Base-by-base conservation (phyloP, 2,888 invertebrate genomes). In the Aphrophora alni region DNA sequence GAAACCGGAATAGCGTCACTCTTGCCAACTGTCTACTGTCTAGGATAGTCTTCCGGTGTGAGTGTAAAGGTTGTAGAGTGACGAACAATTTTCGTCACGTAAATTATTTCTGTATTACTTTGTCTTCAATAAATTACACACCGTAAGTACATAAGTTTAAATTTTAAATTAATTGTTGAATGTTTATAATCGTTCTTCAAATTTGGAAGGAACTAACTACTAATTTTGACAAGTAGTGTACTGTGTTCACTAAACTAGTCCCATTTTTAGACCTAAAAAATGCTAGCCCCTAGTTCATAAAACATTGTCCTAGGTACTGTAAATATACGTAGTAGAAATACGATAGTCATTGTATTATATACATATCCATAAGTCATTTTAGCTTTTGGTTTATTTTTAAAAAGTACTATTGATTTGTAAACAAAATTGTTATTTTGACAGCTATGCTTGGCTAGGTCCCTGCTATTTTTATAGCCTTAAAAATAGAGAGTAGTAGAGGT, bases 11-110 rank as follows among this genome's bases (percentile, higher is more conserved):
- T 24, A 81, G 75, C 81, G 81, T 81, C 78, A 81, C 78, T 70
- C 77, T 78, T 81, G 81, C 81, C 81, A 81, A 81, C 81, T 77
- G 70, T 77, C 28, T 70, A 81, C 81, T 77, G 70, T 77, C 28
- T 70, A 70, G 70, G 33, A 38, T 27, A 74, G 12, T 81, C 81
- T 77, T 74, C 78, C 81, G 77, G 76, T 78, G 68, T 26, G 8
- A 59, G 21, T 27, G 78, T 44, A 28, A 75, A 80, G 74, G 68
- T 79, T 74, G 59, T 28, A 28, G 72, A 38, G 77, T 74, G 75
- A 69, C 76, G 78, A 75, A 78, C 70, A 77, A 74, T 71, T 74
- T 33, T 75, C 77, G 38, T 70, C 74, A 38, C 44, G 44, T 70
- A 74, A 74, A 75, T 71, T 77, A 75, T 74, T 72, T 71, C 44